Conservation (phyloP, 2,888 invertebrate species). For the Rhodophaea formosa region DNA sequence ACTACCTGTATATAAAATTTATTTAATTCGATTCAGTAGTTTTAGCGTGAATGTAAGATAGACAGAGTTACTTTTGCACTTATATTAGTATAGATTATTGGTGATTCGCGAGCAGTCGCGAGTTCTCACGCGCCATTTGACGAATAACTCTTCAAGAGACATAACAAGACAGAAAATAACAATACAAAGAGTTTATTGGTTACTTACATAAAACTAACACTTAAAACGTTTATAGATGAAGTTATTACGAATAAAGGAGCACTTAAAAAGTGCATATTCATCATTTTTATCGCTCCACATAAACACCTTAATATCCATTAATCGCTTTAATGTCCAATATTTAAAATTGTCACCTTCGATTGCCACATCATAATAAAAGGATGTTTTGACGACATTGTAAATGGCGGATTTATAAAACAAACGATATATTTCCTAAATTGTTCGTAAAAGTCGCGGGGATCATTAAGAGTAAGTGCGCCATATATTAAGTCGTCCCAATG, state of each 20-base stretch:
- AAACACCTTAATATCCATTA: neutral
- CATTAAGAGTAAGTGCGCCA: conserved; percentile 18
- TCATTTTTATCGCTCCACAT: neutral
- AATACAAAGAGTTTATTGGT: no score
- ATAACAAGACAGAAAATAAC: no score
- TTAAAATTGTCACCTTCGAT: conserved; percentile 3
- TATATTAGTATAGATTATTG: no score
- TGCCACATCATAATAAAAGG: conserved; percentile 21
- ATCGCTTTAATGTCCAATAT: neutral
- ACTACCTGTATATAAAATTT: no score
- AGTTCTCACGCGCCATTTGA: no score
- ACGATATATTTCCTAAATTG: conserved; percentile 18
- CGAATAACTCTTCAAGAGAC: no score
- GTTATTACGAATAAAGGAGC: neutral
- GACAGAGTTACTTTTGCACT: no score
- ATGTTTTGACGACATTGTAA: conserved; percentile 13
- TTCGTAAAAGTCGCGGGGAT: conserved; percentile 14
- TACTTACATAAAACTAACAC: no score
- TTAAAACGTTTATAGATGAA: neutral
- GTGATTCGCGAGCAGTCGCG: no score
- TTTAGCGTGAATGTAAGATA: no score
- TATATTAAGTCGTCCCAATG: conserved; percentile 14
- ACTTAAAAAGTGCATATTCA: neutral
- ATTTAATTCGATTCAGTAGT: no score
- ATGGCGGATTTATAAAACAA: conserved; percentile 21